Percentiles rank a stretch among this genome's conserved stretches.
These are phyloP conservation scores for Goniozus legneri DNA, from an alignment of 1,140 invertebrate genomes.

Conservation along the genomic window DNA sequence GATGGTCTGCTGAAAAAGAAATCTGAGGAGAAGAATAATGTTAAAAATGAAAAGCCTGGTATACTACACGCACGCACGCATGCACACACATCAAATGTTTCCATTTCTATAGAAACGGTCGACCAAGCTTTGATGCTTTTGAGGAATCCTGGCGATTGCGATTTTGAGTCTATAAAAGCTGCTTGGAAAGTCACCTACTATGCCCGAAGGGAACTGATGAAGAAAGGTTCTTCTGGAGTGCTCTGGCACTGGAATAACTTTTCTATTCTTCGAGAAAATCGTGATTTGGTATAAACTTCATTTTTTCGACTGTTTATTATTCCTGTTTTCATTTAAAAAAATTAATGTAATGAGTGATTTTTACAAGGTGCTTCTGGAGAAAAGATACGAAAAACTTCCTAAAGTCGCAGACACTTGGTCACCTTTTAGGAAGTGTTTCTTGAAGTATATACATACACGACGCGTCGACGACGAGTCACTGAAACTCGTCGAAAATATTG, in stretches of 20 bases:
- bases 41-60: constrained; percentile 3
- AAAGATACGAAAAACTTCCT: neutral
- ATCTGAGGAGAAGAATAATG: neutral
- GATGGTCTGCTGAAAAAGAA: constrained; percentile 2
- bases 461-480: constrained; percentile 3
- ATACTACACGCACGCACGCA: no score
- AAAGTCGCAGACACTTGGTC: constrained; percentile 3
- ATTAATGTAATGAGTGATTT: neutral
- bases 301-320: neutral
- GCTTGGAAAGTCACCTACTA: constrained; percentile 12
- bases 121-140: constrained; percentile 2
- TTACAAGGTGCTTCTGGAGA: constrained; percentile 2
- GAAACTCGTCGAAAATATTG: constrained; percentile 2
- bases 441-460: constrained; percentile 1
- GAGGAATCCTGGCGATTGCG: neutral
- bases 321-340: neutral
- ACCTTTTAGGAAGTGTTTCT: neutral
- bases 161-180: constrained; percentile 6
- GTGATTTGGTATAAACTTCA: constrained; percentile 12
- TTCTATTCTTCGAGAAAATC: constrained; percentile 7
- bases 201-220: constrained; percentile 13
- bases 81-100: no score
- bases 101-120: constrained; percentile 1
- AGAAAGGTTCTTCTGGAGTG: constrained; percentile 7
- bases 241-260: constrained; percentile 12